Percentiles rank a stretch among this genome's conserved stretches.
These are phyloP conservation scores for Trachelus tabidus DNA, from an alignment of 2,888 invertebrate species.

Conservation along the genomic window DNA sequence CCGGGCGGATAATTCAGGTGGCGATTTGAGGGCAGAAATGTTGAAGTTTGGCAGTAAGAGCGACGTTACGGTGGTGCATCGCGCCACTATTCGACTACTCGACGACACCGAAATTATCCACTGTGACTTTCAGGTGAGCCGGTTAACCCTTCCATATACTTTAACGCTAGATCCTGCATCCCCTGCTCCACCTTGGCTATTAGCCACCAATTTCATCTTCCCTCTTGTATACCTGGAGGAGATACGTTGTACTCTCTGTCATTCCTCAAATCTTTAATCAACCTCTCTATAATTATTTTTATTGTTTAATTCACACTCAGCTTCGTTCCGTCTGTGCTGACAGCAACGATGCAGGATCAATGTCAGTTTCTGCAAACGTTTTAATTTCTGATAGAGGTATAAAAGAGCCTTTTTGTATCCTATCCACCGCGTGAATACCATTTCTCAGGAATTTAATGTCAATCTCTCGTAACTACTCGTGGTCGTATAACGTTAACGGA, in stretches of 20 bases:
- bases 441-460: background rate
- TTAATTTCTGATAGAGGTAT: background rate
- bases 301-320: background rate
- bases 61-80: constrained; percentile 67
- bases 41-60: constrained; percentile 68
- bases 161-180: background rate
- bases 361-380: background rate
- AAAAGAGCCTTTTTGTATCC: background rate
- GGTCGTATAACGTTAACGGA: background rate
- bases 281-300: background rate
- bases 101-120: constrained; percentile 93
- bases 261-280: background rate
- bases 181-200: background rate
- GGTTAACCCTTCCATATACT: background rate
- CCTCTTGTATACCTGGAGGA: background rate
- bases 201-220: background rate
- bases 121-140: constrained; percentile 88
- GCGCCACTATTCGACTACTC: constrained; percentile 82
- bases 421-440: background rate
- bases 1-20: constrained; percentile 60
- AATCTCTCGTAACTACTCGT: background rate
- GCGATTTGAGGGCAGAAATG: constrained; percentile 65
- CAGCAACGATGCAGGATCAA: background rate
- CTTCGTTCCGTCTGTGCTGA: background rate
- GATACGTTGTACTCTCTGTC: background rate